Base-by-base conservation (phyloP, 1,140 invertebrate genomes). In the Psix sp. region DNA sequence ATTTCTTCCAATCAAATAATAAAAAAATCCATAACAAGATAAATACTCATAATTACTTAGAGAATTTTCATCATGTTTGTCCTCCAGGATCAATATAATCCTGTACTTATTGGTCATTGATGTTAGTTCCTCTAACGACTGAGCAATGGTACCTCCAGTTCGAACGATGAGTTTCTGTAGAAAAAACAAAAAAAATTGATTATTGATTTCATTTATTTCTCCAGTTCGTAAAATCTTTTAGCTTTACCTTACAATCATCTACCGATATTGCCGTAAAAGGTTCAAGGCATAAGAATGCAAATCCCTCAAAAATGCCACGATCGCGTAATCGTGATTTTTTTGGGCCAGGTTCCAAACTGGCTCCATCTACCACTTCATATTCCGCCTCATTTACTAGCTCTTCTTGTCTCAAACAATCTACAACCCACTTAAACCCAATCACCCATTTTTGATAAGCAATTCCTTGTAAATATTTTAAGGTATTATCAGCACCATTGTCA, bases 361-460 rank as follows among this genome's bases (percentile, higher is more conserved):
- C 18, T 1, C 49, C 70, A 36, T 79, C 75, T 5, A 76, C 21
- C 2, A 60, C 88, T 82, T 70, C 85, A 76, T 79, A 88, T 80
- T 65, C 79, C 83, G 43, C 91, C 89, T 36, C 91, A 90, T 56
- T 89, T 73, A 51, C 87, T 52, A 48, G 85, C 80, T 56, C 81
- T 86, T 80, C 91, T 91, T 68, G 89, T 77, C 90, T 90, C 20
- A 93, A 88, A 76, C 90, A 89, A 56, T 92, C 88, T 1, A 90
- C 88, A 9, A 92, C 78, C 92, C 92, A 93, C 26, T 89, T 82
- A 20, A 26, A 57, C 0, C 17, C 14, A 36, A 78, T 24, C 1
- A 78, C 57, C 77, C 77, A 78, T 20, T 78, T 78, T 13, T 17
- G 7, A 17, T 68, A 71, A 1, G 77, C 77, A n/a, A 76, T 60